These are phyloP conservation scores for Melitaea athalia DNA, from an alignment of 2,888 invertebrate species.

Conservation along the genomic window DNA sequence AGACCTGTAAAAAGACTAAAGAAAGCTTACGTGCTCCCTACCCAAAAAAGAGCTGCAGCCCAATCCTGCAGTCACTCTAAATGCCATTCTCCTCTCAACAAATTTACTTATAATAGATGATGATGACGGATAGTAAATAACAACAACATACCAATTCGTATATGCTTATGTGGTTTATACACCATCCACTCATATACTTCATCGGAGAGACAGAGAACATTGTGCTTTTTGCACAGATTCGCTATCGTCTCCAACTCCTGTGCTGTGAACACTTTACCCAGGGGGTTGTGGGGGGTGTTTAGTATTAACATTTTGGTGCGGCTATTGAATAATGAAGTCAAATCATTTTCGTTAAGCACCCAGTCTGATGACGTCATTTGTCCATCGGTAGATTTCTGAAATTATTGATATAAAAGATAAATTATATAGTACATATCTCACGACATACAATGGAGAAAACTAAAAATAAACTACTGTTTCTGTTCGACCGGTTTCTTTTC, in stretches of 20 bases:
- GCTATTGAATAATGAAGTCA: slow-evolving; percentile 89
- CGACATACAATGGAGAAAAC: too few species aligned
- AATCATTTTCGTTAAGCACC: slow-evolving; percentile 91
- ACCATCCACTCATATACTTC: slow-evolving; percentile 99
- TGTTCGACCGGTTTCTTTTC: too few species aligned
- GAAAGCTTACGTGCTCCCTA: too few species aligned
- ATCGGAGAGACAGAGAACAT: slow-evolving; percentile 95
- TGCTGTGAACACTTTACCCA: slow-evolving; percentile 92
- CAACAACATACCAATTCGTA: slow-evolving; percentile 90
- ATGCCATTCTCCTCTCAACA: too few species aligned
- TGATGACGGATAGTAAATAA: neutral
- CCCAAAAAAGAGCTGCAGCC: too few species aligned
- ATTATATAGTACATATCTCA: neutral
- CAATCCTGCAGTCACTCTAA: too few species aligned
- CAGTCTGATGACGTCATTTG: slow-evolving; percentile 90
- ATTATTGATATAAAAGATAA: neutral
- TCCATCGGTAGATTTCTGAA: slow-evolving; percentile 69
- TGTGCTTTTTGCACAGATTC: slow-evolving; percentile 94
- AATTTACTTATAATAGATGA: neutral
- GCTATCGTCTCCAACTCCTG: slow-evolving; percentile 90
- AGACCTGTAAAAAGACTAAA: too few species aligned
- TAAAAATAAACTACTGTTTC: too few species aligned
- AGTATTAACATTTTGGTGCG: slow-evolving; percentile 97
- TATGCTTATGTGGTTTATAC: slow-evolving; percentile 90
- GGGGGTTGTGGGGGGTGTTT: slow-evolving; percentile 99